Percentiles rank a stretch among this genome's conserved stretches.
These are phyloP conservation scores for Hirtodrosophila cameraria DNA, from an alignment of 2,888 invertebrate species.

Conservation along the genomic window DNA sequence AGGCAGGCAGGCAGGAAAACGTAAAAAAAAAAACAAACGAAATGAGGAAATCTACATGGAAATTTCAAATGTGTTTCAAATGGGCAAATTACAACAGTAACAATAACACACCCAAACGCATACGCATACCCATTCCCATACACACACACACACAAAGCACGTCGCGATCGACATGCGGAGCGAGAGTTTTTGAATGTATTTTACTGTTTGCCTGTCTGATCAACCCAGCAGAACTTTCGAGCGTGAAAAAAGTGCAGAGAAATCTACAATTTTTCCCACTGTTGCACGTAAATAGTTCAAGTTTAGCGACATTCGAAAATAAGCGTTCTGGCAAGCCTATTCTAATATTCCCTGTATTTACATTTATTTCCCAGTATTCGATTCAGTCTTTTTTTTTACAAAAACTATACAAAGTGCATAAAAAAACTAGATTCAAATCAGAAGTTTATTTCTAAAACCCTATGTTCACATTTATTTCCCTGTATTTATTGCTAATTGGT, in stretches of 20 bases:
- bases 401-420: no score
- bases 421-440: no score
- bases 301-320: no score
- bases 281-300: no score
- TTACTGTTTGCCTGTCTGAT: constrained; percentile 15
- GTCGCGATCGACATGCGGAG: constrained; percentile 33
- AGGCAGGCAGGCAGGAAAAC: constrained; percentile 32
- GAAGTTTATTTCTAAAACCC: no score
- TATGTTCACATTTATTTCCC: not conserved
- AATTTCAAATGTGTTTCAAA: constrained; percentile 78
- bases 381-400: no score
- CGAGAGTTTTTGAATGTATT: constrained; percentile 18
- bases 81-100: constrained; percentile 61
- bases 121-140: constrained; percentile 18
- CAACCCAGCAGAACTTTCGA: constrained; percentile 23
- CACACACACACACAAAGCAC: constrained; percentile 20
- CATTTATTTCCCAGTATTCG: not conserved
- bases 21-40: constrained; percentile 16
- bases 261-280: not conserved
- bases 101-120: constrained; percentile 32
- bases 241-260: constrained; percentile 9
- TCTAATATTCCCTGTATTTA: not conserved
- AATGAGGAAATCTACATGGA: constrained; percentile 72
- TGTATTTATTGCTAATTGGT: not conserved
- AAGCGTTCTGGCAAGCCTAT: no score